Evolutionary conservation across 2,888 invertebrate species (phyloP), one percentile per base, ranked within the genome.

Genomic region (Monopis laevigella): DNA sequence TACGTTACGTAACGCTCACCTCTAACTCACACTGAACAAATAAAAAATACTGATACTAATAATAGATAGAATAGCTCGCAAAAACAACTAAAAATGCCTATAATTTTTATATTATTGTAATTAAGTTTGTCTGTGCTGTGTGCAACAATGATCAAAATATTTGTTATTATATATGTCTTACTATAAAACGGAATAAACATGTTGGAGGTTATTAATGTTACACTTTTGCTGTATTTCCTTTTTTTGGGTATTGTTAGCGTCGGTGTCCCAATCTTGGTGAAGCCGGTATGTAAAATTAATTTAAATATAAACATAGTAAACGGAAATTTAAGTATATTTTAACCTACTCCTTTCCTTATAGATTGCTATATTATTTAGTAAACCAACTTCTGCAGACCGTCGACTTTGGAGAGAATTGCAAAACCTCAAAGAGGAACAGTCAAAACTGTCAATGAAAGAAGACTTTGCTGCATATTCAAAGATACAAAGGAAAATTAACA

Each of bases 401-500:
- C 56, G 56, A 18, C 47, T 82, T 14, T 65, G 74, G 54, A 50
- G 55, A 4, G 65, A 82, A 54, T 65, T 82, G 27, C 35, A 60
- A 24, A 59, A 62, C 48, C 59, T 84, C 2, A 82, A 77, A 54
- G 51, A 53, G 2, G 71, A 82, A 48, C 85, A 85, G 51, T 67
- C 70, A 41, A 48, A 54, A 6, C 59, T 84, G 43, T 82, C 81
- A 6, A 83, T 85, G 68, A 83, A 83, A 45, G 84, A 85, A 48
- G 77, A 84, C 48, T 86, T 86, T 62, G 84, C 84, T 4, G 77
- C 82, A 24, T 83, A 82, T 55, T 83, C 85, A 1, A 85, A 83
- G 58, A 47, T 85, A 24, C 86, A 86, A 54, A 64, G 86, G 30
- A 82, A 70, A 59, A 83, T 86, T 14, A 83, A 80, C 48, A 73